phyloP scores from a whole-genome alignment of 2,888 invertebrate genomes.

The Nudaria mundana region DNA sequence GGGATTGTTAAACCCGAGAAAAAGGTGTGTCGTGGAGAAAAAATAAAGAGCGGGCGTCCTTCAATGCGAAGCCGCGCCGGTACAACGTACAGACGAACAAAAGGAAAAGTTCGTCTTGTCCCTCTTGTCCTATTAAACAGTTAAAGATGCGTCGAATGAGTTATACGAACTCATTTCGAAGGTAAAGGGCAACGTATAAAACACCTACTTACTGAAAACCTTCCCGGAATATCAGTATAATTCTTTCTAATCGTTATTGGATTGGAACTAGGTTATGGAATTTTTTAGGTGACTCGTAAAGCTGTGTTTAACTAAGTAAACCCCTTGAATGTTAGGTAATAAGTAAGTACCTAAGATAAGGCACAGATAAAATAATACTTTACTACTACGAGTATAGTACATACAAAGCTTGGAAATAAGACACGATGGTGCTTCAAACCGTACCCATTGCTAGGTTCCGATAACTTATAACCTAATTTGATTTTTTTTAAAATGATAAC shows the following conservation, averaged over 20 bases:
- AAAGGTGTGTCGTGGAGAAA: constrained; percentile 54
- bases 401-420: too few species aligned
- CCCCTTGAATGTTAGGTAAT: constrained; percentile 32
- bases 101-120: constrained; percentile 49
- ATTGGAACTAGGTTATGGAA: constrained; percentile 2
- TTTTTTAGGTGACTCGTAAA: not conserved
- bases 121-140: constrained; percentile 57
- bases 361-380: too few species aligned
- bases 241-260: constrained; percentile 4
- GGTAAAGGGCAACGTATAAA: constrained; percentile 47
- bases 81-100: constrained; percentile 24
- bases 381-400: too few species aligned
- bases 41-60: constrained; percentile 36
- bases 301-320: constrained; percentile 25
- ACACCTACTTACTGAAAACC: constrained; percentile 27
- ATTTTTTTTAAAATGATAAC: too few species aligned
- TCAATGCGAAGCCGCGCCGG: too few species aligned
- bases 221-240: constrained; percentile 45
- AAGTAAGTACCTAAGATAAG: too few species aligned
- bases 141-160: constrained; percentile 63
- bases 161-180: constrained; percentile 42
- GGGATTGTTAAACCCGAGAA: constrained; percentile 51
- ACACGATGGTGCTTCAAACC: too few species aligned
- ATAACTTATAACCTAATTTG: too few species aligned
- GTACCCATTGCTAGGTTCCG: too few species aligned